Conservation (phyloP, 1,140 invertebrate genomes). For the Pectinophora gossypiella region DNA sequence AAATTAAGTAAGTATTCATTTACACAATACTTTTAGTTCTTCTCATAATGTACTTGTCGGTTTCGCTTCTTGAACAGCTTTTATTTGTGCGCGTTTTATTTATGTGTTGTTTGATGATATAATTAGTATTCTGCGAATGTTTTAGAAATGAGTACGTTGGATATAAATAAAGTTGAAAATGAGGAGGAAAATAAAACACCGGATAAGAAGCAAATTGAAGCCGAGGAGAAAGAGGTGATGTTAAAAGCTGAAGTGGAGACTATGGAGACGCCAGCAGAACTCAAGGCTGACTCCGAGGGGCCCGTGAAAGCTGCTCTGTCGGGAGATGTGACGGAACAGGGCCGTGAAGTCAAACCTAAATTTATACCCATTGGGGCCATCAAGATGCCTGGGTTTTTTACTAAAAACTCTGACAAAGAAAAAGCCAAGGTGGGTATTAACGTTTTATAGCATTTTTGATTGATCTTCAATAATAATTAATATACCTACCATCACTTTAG, state of each 20-base stretch:
- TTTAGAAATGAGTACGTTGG: constrained; percentile 49
- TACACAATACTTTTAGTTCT: no score
- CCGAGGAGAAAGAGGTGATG: constrained; percentile 84
- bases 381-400: constrained; percentile 88
- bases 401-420: constrained; percentile 84
- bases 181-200: constrained; percentile 76
- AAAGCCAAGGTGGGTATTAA: constrained; percentile 72
- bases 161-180: constrained; percentile 54
- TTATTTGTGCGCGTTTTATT: background rate
- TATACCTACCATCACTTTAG: no score
- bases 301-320: constrained; percentile 73
- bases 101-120: background rate
- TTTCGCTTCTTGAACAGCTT: no score
- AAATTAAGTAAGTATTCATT: background rate
- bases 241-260: constrained; percentile 78
- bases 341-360: constrained; percentile 83
- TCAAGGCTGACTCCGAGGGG: constrained; percentile 72
- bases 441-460: no score
- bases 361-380: constrained; percentile 89
- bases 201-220: constrained; percentile 83
- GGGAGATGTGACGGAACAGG: constrained; percentile 78
- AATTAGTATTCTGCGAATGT: background rate
- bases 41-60: no score
- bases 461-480: no score
- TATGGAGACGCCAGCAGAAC: constrained; percentile 46